Evolutionary conservation across 2,113 vertebrate genomes (phyloP), one percentile per base, ranked within the genome.

Genomic region (Rhea pennata): DNA sequence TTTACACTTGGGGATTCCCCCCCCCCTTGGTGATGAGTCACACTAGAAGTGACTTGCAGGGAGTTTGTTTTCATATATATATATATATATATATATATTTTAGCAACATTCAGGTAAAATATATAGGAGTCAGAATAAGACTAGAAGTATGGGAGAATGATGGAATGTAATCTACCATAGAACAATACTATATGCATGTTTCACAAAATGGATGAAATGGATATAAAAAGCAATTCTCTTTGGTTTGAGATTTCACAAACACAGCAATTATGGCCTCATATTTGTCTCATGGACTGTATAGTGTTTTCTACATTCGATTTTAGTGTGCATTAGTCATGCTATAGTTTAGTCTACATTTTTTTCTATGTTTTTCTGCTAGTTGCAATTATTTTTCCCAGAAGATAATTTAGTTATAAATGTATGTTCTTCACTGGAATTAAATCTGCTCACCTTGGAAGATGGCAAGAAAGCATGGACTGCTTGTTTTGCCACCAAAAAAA

Each of bases 371-470:
- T 89, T 81, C 16, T 84, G 2, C 81, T 84, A 72, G 27, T 53
- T 90, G 48, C 19, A 82, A 76, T 94, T 85, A 75, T 72, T 93
- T 78, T 89, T 53, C n/a, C 94, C 26, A 51, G 65, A 89, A 82
- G 33, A 82, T 15, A 81, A 91, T 92, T 46, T 54, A 67, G 2
- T 48, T 54, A 7, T 19, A 72, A 84, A 81, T 67, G 39, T 75
- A 15, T 66, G 20, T 50, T 80, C 10, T 65, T 73, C 31, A 24
- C 16, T 78, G n/a, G 29, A 77, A 90, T 71, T 59, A 90, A 84
- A 75, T 67, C 27, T 81, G 3, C 14, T 84, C 58, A 48, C 40
- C 10, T 77, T 64, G 67, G 40, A 84, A 87, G 23, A 69, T 5
- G 15, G 5, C 26, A 89, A 79, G 31, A 62, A 78, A 79, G 44